Conservation (phyloP, 2,113 vertebrate genomes). For the Helogale parvula region DNA sequence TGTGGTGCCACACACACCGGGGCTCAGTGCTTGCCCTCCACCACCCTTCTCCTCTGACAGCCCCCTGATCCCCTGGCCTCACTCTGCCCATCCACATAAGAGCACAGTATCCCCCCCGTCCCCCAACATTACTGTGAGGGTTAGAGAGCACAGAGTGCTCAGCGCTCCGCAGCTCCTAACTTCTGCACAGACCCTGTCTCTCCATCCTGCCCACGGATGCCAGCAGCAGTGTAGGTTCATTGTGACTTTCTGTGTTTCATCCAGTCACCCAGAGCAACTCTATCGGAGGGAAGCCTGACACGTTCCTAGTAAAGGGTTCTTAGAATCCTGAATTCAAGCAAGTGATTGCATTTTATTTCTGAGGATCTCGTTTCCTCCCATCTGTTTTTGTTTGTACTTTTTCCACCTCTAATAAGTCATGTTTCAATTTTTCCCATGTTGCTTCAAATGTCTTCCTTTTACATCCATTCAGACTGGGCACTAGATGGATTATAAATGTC, state of each 20-base stretch:
- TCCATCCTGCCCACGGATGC: not conserved
- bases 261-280: not conserved
- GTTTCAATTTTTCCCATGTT: not conserved
- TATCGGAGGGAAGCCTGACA: not conserved
- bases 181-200: not conserved
- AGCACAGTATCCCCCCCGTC: too few species aligned
- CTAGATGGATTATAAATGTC: not conserved
- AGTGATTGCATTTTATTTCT: not conserved
- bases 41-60: not conserved
- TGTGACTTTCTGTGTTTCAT: not conserved
- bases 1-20: not conserved
- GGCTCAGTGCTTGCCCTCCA: not conserved
- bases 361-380: not conserved
- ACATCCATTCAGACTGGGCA: not conserved
- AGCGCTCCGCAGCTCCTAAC: not conserved
- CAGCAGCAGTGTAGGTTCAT: rapidly evolving
- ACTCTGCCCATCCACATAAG: not conserved
- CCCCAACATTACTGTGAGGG: not conserved
- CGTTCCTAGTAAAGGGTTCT: not conserved
- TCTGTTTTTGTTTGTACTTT: not conserved
- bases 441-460: not conserved
- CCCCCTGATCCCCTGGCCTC: not conserved
- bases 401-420: not conserved
- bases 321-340: not conserved
- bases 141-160: not conserved